phyloP scores from a whole-genome alignment of 2,797 vertebrate species.

The Eospalax fontanierii region DNA sequence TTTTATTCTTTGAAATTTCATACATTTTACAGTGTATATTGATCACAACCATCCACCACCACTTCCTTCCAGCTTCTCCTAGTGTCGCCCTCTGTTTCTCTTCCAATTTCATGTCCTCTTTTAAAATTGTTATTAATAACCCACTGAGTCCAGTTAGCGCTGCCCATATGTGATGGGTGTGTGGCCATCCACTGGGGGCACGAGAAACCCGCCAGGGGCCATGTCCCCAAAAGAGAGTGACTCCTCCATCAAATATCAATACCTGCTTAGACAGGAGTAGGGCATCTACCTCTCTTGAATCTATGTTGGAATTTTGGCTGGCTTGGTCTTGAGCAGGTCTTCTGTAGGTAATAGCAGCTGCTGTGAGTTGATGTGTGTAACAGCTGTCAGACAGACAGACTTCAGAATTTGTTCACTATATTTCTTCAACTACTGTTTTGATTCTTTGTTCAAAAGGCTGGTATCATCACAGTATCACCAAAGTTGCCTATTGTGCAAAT shows the following conservation, averaged over 20 bases:
- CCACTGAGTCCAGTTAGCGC: neutral
- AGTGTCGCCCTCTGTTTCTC: neutral
- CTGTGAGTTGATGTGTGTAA: neutral
- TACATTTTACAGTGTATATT: neutral
- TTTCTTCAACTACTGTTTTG: neutral
- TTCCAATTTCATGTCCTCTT: neutral
- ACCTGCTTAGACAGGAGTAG: neutral
- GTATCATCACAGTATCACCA: accelerated
- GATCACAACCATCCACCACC: neutral
- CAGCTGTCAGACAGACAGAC: neutral
- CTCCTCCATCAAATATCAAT: neutral
- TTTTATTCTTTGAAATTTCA: neutral
- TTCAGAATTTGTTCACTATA: neutral
- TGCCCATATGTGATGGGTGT: neutral
- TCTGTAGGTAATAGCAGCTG: neutral
- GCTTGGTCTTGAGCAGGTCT: neutral
- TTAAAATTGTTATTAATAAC: neutral
- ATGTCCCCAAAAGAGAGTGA: neutral
- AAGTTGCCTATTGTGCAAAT: neutral
- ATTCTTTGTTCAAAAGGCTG: neutral
- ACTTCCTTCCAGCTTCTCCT: neutral
- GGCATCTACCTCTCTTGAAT: neutral
- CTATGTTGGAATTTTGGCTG: neutral
- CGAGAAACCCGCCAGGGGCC: neutral
- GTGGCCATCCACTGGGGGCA: neutral